phyloP scores from a whole-genome alignment of 2,797 vertebrate genomes.

The Diplodus sargus region DNA sequence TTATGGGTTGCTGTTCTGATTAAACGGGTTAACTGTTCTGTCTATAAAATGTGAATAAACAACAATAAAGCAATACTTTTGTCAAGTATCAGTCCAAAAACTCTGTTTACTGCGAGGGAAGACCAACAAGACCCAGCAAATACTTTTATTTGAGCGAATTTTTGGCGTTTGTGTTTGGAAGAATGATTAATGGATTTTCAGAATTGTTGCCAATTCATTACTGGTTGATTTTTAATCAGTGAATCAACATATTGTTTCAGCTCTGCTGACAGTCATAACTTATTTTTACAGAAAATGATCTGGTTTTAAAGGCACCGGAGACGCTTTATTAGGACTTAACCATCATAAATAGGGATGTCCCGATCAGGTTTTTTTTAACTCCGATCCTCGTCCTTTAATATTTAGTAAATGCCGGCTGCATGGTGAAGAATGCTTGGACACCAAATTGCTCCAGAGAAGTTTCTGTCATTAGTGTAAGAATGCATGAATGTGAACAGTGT shows the following conservation, averaged over 20 bases:
- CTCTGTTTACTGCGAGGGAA: neutral
- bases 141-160: neutral
- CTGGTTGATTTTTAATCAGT: neutral
- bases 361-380: too few relatives aligned
- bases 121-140: neutral
- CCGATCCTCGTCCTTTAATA: too few relatives aligned
- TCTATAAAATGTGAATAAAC: too few relatives aligned
- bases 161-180: neutral
- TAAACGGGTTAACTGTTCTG: too few relatives aligned
- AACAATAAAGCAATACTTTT: neutral
- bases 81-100: neutral
- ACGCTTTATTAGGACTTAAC: too few relatives aligned
- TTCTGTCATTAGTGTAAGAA: too few relatives aligned
- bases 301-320: neutral
- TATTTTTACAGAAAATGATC: neutral
- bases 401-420: too few relatives aligned
- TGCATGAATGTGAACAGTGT: too few relatives aligned
- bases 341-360: too few relatives aligned
- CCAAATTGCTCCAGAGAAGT: too few relatives aligned
- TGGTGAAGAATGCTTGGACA: too few relatives aligned
- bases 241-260: neutral
- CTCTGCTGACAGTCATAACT: neutral
- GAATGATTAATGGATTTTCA: neutral
- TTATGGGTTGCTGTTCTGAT: too few relatives aligned
- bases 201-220: neutral